Percentiles rank a stretch among this genome's conserved stretches.
Conservation (phyloP, 1,140 invertebrate genomes). For the Phymastichus coffea region DNA sequence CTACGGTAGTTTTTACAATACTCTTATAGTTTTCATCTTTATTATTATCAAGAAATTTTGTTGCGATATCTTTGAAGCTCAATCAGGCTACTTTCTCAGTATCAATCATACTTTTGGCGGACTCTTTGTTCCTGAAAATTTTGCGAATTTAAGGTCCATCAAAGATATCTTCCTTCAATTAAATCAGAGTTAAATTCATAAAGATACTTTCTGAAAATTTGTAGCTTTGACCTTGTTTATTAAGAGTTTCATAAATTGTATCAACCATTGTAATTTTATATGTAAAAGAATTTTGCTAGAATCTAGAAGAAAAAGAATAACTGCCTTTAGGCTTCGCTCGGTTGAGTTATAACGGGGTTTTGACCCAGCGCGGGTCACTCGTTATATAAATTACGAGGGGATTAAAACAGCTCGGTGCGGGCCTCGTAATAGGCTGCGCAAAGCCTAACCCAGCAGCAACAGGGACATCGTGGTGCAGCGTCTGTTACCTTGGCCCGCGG, state of each 20-base stretch:
- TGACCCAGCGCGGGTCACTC: too few relatives aligned
- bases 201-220: not conserved
- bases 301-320: not conserved
- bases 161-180: not conserved
- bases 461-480: too few relatives aligned
- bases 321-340: too few relatives aligned
- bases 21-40: conserved; percentile 1
- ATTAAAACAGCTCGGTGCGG: too few relatives aligned
- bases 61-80: not conserved
- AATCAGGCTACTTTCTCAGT: not conserved
- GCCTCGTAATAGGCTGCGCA: too few relatives aligned
- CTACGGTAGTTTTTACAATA: not conserved
- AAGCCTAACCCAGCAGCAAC: too few relatives aligned
- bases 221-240: not conserved
- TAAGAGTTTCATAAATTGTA: not conserved
- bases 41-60: not conserved
- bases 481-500: too few relatives aligned
- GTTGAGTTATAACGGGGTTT: too few relatives aligned
- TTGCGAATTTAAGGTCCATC: not conserved
- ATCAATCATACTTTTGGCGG: not conserved
- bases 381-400: too few relatives aligned
- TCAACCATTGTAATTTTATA: not conserved
- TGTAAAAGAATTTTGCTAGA: not conserved
- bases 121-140: not conserved
- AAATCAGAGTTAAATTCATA: not conserved